Conservation (phyloP, 2,113 vertebrate genomes). For the Cettia cetti region DNA sequence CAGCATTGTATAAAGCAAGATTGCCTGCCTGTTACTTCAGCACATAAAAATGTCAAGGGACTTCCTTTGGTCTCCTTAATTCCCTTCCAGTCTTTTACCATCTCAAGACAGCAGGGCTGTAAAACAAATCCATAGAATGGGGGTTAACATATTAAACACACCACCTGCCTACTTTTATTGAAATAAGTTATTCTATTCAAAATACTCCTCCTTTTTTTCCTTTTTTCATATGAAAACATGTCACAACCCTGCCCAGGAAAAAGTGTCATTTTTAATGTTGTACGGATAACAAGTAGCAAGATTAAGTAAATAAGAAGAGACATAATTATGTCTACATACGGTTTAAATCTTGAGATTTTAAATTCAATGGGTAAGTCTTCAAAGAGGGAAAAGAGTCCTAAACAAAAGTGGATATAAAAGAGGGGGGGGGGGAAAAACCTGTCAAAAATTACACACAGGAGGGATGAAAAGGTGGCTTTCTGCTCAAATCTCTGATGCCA, state of each 20-base stretch:
- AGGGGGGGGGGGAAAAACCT: fast-evolving
- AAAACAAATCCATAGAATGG: background rate
- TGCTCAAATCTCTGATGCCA: background rate
- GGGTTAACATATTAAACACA: background rate
- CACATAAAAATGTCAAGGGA: conserved; percentile 4
- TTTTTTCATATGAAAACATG: background rate
- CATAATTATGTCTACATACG: background rate
- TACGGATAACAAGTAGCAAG: background rate
- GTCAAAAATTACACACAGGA: background rate
- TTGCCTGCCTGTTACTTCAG: background rate
- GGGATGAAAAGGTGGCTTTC: background rate
- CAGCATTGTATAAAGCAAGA: background rate
- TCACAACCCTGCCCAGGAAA: background rate
- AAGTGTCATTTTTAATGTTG: background rate
- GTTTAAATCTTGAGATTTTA: background rate
- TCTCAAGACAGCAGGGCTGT: background rate
- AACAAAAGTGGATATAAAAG: background rate
- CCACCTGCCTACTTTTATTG: background rate
- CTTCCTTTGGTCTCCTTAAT: conserved; percentile 4
- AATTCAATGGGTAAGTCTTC: background rate
- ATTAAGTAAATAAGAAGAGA: background rate
- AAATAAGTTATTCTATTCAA: background rate
- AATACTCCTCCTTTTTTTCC: background rate
- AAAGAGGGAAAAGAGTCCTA: background rate
- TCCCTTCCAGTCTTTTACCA: background rate